Conservation (phyloP, 1,140 invertebrate genomes). For the Drosophila hydei region DNA sequence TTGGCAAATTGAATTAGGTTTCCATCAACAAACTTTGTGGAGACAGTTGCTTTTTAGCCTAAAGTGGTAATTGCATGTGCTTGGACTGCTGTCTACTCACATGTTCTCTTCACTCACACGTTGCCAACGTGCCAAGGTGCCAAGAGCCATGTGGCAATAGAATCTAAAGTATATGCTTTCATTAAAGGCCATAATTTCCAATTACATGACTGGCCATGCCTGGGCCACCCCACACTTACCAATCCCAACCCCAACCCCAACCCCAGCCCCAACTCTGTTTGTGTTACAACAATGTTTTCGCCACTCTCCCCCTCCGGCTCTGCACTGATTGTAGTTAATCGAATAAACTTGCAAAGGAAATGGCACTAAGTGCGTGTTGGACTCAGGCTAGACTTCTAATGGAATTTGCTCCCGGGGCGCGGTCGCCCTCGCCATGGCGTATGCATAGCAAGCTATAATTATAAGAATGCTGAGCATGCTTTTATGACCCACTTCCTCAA, state of each 20-base stretch:
- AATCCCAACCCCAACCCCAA: too few relatives aligned
- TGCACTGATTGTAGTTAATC: slow-evolving; percentile 68
- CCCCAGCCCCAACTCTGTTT: background rate
- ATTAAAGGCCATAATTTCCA: slow-evolving; percentile 68
- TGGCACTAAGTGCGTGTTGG: slow-evolving; percentile 68
- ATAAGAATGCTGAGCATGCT: slow-evolving; percentile 75
- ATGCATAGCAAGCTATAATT: slow-evolving; percentile 78
- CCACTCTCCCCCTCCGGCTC: background rate
- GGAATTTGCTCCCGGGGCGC: slow-evolving; percentile 68
- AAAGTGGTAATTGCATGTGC: slow-evolving; percentile 40
- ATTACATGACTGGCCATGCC: slow-evolving; percentile 68
- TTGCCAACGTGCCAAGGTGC: background rate
- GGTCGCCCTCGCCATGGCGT: slow-evolving; percentile 13
- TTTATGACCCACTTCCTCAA: slow-evolving; percentile 27
- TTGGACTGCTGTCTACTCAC: background rate
- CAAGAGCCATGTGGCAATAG: background rate
- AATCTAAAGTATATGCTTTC: background rate
- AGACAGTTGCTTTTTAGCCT: too few relatives aligned
- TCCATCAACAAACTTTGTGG: slow-evolving; percentile 31
- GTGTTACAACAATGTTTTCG: background rate
- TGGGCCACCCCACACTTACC: too few relatives aligned
- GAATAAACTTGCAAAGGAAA: slow-evolving; percentile 76
- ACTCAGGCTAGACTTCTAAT: slow-evolving; percentile 51
- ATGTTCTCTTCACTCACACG: background rate
- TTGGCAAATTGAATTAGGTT: slow-evolving; percentile 58